Percentiles rank a stretch among this genome's conserved stretches.
Conservation (phyloP, 1,140 invertebrate species). For the Anastrepha ludens region DNA sequence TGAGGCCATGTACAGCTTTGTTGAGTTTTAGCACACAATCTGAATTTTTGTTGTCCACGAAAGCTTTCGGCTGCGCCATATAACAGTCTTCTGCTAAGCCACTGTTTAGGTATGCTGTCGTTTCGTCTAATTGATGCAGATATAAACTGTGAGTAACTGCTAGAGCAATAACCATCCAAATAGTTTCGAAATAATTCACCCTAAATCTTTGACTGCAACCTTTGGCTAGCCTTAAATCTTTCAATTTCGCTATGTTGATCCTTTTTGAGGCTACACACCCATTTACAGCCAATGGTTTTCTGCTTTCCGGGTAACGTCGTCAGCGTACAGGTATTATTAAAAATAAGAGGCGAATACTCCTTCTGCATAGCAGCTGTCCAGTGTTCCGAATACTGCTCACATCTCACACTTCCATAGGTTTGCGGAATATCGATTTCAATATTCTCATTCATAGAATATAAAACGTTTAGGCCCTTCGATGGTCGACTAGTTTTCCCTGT, state of each 20-base stretch:
- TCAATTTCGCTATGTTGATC: slow-evolving; percentile 24
- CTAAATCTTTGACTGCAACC: slow-evolving; percentile 60
- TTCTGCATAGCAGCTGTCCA: too few relatives aligned
- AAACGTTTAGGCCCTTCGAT: too few relatives aligned
- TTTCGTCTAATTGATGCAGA: slow-evolving; percentile 56
- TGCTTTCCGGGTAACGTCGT: slow-evolving; percentile 59
- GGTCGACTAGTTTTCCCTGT: too few relatives aligned
- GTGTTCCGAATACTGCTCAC: too few relatives aligned
- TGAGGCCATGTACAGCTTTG: slow-evolving; percentile 68
- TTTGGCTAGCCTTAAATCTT: slow-evolving; percentile 71
- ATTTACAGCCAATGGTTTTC: slow-evolving; percentile 61
- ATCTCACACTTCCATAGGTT: too few relatives aligned
- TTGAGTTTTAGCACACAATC: slow-evolving; percentile 63
- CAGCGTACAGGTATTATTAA: too few relatives aligned
- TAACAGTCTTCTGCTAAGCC: slow-evolving; percentile 54
- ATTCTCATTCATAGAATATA: too few relatives aligned
- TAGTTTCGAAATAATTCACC: slow-evolving; percentile 28
- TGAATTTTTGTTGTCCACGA: not conserved
- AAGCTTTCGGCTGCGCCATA: slow-evolving; percentile 54
- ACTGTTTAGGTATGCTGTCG: slow-evolving; percentile 55
- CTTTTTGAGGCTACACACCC: slow-evolving; percentile 38
- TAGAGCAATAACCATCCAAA: slow-evolving; percentile 63
- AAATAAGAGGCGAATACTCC: too few relatives aligned
- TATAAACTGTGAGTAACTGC: slow-evolving; percentile 46
- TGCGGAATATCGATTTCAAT: too few relatives aligned